phyloP scores from a whole-genome alignment of 2,113 vertebrate species.

The Dasyurus viverrinus region DNA sequence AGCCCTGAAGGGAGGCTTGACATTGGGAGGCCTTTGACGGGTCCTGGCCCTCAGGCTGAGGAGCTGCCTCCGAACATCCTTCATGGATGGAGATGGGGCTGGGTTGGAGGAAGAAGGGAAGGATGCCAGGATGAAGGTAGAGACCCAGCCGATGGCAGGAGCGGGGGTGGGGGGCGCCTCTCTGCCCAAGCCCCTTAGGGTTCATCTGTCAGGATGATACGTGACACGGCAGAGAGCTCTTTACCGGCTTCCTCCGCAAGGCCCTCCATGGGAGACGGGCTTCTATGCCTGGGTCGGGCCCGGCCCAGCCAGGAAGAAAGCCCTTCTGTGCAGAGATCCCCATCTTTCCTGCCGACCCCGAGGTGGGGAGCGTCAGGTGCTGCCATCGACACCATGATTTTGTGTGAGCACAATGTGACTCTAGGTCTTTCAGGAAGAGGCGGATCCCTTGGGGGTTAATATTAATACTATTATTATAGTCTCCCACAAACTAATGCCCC shows the following conservation, averaged over 20 bases:
- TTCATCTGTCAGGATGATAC: background rate
- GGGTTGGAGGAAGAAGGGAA: background rate
- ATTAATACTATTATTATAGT: background rate
- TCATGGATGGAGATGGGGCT: background rate
- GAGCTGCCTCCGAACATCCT: background rate
- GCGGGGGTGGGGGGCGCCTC: background rate
- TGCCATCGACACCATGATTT: background rate
- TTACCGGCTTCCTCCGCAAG: background rate
- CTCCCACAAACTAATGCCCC: background rate
- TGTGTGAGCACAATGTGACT: too few species aligned
- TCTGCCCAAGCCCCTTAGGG: background rate
- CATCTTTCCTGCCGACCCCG: background rate
- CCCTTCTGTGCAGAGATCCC: background rate
- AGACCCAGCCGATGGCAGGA: background rate
- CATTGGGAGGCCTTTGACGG: too few species aligned
- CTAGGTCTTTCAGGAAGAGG: too few species aligned
- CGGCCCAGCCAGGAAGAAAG: background rate
- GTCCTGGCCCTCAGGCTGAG: background rate
- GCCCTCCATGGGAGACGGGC: background rate
- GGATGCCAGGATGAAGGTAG: background rate
- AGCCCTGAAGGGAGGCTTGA: background rate
- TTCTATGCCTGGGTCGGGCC: too few species aligned
- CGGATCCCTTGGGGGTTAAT: too few species aligned
- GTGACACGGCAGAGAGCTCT: background rate
- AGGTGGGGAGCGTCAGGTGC: background rate